These are phyloP conservation scores for Abrostola tripartita DNA, from an alignment of 2,888 invertebrate species.

Conservation along the genomic window DNA sequence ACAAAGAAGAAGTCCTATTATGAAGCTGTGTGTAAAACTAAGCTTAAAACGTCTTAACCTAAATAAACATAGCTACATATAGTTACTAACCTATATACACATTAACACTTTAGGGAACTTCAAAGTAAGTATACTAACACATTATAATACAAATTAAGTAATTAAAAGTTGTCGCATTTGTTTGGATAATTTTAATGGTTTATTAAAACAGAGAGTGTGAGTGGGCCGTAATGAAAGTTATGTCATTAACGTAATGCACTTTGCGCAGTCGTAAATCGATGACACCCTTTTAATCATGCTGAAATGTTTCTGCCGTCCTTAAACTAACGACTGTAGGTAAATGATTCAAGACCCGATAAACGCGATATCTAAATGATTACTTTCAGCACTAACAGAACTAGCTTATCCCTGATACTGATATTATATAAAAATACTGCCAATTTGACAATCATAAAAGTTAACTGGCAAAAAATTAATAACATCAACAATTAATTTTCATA, in stretches of 20 bases:
- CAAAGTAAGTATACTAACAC: not conserved
- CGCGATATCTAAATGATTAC: too few relatives aligned
- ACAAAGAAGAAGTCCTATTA: too few relatives aligned
- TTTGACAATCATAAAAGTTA: too few relatives aligned
- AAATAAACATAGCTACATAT: not conserved
- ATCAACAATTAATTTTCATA: constrained; percentile 1
- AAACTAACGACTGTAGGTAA: not conserved
- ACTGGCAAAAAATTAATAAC: not conserved
- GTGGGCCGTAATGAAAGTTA: constrained; percentile 18
- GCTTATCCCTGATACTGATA: too few relatives aligned
- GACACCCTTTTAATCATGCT: constrained; percentile 32
- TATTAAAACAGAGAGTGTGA: constrained; percentile 14
- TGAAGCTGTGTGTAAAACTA: too few relatives aligned
- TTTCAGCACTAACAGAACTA: too few relatives aligned
- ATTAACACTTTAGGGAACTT: not conserved
- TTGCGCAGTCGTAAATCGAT: constrained; percentile 12
- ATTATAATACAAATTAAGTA: not conserved
- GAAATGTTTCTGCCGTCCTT: constrained; percentile 21
- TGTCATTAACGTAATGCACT: constrained; percentile 42
- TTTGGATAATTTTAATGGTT: constrained; percentile 6
- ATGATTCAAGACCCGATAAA: not conserved
- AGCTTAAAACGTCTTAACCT: not conserved
- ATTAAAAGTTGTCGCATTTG: constrained; percentile 11
- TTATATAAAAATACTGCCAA: too few relatives aligned
- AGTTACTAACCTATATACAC: not conserved